These are phyloP conservation scores for Drymodes brunneopygia DNA, from an alignment of 2,113 vertebrate species.

Conservation along the genomic window DNA sequence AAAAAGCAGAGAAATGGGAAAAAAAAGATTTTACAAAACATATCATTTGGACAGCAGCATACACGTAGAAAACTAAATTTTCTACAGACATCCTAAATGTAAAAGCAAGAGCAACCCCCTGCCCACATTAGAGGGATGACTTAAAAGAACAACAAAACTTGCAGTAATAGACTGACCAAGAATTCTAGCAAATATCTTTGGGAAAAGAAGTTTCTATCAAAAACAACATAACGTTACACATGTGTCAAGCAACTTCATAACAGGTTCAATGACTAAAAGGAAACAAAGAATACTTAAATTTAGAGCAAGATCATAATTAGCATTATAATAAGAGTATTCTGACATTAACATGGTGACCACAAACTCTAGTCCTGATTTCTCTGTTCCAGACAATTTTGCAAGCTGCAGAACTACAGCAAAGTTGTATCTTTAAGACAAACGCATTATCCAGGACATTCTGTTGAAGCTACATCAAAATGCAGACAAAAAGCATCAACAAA, in stretches of 20 bases:
- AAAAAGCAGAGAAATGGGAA: not conserved
- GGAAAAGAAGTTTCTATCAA: not conserved
- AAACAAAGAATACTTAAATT: not conserved
- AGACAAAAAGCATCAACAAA: not conserved
- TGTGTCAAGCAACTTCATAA: not conserved
- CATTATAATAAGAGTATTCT: not conserved
- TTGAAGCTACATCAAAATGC: not conserved
- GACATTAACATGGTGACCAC: not conserved
- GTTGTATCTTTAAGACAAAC: not conserved
- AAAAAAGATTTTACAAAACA: not conserved
- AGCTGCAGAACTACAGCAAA: not conserved
- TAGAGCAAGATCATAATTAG: not conserved
- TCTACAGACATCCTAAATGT: not conserved
- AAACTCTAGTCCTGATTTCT: not conserved
- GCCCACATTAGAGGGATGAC: not conserved
- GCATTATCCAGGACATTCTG: not conserved
- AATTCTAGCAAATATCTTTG: not conserved
- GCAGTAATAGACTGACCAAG: not conserved
- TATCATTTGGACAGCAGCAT: not conserved
- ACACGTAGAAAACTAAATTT: not conserved
- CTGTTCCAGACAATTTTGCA: not conserved
- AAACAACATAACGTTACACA: not conserved
- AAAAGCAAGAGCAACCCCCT: not conserved
- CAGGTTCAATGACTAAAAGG: not conserved
- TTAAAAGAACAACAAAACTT: not conserved